Base-by-base conservation (phyloP, 2,888 invertebrate genomes). In the Barypeithes pellucidus region DNA sequence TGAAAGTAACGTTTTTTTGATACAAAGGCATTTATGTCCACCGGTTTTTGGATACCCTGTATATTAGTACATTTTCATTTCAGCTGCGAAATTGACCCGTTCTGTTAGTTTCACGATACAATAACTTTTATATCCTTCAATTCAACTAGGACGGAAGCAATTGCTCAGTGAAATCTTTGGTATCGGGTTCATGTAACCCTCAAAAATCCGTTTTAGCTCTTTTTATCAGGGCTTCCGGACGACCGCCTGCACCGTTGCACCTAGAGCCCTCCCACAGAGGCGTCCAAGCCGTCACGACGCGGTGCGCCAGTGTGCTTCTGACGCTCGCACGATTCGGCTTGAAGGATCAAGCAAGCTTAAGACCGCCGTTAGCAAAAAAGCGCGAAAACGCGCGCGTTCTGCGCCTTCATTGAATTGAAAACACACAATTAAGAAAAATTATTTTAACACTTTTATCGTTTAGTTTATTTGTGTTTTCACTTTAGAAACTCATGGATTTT, bases 231-330 rank as follows among this genome's bases (percentile, higher is more conserved):
- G 47, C 47, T 54, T 59, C 33, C 67, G 59, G 59, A 71, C 65
- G 59, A 45, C 47, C 54, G 57, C 52, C 59, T 72, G 72, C 72
- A 67, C 57, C 66, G 72, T 36, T 72, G 72, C 72, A 72, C 66
- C 66, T 52, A 52, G 45, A 66, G 66, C 57, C 57, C 47, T 61
- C 36, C 54, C 24, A 54, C 36, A 60, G 60, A 60, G 72, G 66
- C 66, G 60, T 67, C 60, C 22, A 47, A 41, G 66, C 47, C 72
- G 72, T 50, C 59, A 29, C 52, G 66, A 57, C 60, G 65, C 59
- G 24, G n/a, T 29, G 65, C 65, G 63, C 57, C 67, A 72, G 72
- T 72, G 20, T 45, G 60, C 60, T 72, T 65, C 66, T 50, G 50
- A 60, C 67, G 72, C 41, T 66, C 66, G 57, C 47, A 60, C 66